Conservation (phyloP, 2,888 invertebrate species). For the Phorcus lineatus region DNA sequence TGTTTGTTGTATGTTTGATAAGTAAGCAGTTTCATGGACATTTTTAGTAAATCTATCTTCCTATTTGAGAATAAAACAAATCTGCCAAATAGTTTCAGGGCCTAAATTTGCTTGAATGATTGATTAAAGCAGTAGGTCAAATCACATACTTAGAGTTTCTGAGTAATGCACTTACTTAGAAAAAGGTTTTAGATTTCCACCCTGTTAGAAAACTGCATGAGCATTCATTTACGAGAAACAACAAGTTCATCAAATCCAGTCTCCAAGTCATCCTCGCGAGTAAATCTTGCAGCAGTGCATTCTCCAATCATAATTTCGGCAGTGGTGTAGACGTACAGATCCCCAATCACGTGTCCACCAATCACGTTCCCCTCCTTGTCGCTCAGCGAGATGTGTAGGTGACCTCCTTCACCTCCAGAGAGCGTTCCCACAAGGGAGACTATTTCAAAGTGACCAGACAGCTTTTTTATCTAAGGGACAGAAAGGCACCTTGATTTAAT, state of each 20-base stretch:
- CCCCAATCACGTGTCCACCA: slow-evolving; percentile 75
- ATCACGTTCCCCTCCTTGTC: slow-evolving; percentile 72
- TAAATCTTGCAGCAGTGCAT: slow-evolving; percentile 55
- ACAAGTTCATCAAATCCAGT: slow-evolving; percentile 66
- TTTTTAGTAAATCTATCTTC: too few relatives aligned
- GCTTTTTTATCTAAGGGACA: slow-evolving; percentile 56
- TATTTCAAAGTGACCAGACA: slow-evolving; percentile 73
- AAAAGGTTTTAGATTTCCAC: too few relatives aligned
- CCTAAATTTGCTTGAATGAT: too few relatives aligned
- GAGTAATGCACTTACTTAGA: too few relatives aligned
- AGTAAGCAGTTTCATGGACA: too few relatives aligned
- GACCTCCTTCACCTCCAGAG: slow-evolving; percentile 69
- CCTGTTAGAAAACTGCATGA: not conserved
- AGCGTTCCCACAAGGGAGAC: slow-evolving; percentile 76
- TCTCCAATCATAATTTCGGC: slow-evolving; percentile 75
- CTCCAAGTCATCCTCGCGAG: slow-evolving; percentile 52
- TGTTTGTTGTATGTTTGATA: too few relatives aligned
- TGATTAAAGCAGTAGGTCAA: too few relatives aligned
- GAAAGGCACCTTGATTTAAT: too few relatives aligned
- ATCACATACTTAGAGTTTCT: too few relatives aligned
- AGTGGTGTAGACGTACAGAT: slow-evolving; percentile 75
- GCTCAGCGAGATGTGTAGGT: slow-evolving; percentile 75
- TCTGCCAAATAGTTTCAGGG: too few relatives aligned
- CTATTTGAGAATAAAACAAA: too few relatives aligned
- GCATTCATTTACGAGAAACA: slow-evolving; percentile 33